Evolutionary conservation across 2,797 vertebrate genomes (phyloP), one percentile per base, ranked within the genome.

Genomic region (Menidia menidia): DNA sequence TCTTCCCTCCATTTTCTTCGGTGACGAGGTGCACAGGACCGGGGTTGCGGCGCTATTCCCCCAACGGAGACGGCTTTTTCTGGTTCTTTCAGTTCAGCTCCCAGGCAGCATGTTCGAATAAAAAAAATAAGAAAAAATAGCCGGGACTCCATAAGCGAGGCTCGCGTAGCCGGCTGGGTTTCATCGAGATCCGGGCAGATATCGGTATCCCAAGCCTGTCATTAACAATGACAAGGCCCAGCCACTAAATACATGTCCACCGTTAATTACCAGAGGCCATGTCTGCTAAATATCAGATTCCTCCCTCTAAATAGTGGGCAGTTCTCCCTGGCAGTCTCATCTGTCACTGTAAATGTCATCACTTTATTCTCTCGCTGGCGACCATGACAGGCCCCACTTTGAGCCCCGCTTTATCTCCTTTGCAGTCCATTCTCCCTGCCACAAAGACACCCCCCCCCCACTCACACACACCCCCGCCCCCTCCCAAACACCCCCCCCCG

Each of bases 321-420:
- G 87, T 93, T 95, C 95, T 93, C 93, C 94, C 92, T 64, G 39
- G 82, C 93, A 93, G 92, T 94, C 95, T 97, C 95, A 92, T 96
- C 96, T 96, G 96, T 97, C 96, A 95, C 94, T 94, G 94, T 95
- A 96, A 97, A 97, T 96, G 96, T 97, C 97, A 97, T 96, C 95
- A 95, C 94, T 96, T 95, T 95, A 94, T 95, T 95, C 93, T 94
- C 93, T 81, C 81, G 93, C 92, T 92, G 90, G 95, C 91, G 90
- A 93, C 93, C 89, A 89, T 96, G 96, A 97, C 95, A 96, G 94
- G 92, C 93, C 87, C 90, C 93, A 96, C 96, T 96, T 96, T 88
- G 83, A 91, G 84, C 70, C 78, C 74, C 45, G 77, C 90, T 92
- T 92, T 91, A 88, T 90, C 87, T 87, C 78, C 80, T 47, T 68